Conservation (phyloP, 2,888 invertebrate species). For the Tenthredo notha region DNA sequence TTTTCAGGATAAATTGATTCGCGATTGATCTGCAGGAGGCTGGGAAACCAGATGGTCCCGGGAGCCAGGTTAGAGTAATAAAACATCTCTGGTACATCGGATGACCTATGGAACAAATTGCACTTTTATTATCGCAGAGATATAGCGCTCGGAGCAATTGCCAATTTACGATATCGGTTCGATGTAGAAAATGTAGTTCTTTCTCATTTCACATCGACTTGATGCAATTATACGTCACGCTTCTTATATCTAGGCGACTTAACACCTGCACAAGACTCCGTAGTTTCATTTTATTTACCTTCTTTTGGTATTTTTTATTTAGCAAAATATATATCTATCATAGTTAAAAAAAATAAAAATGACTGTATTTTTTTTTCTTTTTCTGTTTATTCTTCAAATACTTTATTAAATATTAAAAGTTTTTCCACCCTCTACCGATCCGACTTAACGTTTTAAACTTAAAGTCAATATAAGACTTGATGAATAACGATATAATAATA, state of each 20-base stretch:
- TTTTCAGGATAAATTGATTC: constrained; percentile 28
- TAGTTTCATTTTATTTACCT: neutral
- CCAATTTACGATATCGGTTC: constrained; percentile 38
- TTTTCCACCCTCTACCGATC: neutral
- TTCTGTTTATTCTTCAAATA: neutral
- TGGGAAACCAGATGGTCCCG: constrained; percentile 33
- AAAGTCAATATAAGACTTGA: neutral
- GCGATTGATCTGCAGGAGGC: constrained; percentile 26
- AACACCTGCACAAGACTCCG: neutral
- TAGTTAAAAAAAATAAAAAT: too few species aligned
- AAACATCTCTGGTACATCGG: constrained; percentile 39
- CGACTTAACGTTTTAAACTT: neutral
- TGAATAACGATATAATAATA: constrained; percentile 35
- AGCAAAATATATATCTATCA: too few species aligned
- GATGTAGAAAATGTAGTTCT: neutral
- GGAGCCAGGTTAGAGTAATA: constrained; percentile 29
- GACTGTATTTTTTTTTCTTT: too few species aligned
- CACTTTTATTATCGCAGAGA: constrained; percentile 51
- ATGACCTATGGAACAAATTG: constrained; percentile 49
- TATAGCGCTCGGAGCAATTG: constrained; percentile 40
- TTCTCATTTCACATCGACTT: neutral
- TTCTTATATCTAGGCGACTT: neutral
- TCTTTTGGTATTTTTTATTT: too few species aligned
- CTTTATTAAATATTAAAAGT: neutral
- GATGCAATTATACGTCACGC: constrained; percentile 17